A percentile compares a stretch with the other conserved stretches of the same genome.
Evolutionary conservation across 1,140 invertebrate species (phyloP).

Genomic region (Conopomorpha cramerella): DNA sequence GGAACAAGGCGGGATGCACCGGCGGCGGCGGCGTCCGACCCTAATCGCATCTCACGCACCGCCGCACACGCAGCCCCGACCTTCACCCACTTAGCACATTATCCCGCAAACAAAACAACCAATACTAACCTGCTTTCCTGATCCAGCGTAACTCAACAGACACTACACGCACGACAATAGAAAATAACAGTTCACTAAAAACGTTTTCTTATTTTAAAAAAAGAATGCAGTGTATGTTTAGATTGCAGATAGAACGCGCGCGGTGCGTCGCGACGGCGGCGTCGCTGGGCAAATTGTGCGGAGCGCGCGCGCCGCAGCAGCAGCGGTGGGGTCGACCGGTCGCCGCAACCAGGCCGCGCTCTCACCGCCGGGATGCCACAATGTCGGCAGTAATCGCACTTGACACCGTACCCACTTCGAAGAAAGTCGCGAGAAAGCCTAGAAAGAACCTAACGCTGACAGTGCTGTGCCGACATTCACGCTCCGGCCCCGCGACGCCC

Average conservation of each 20-base stretch:
- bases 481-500: slow-evolving; percentile 4
- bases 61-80: neutral
- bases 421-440: slow-evolving; percentile 38
- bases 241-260: slow-evolving; percentile 16
- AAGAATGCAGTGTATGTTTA: slow-evolving; percentile 2
- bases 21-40: no score
- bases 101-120: neutral
- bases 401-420: slow-evolving; percentile 46
- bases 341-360: slow-evolving; percentile 43
- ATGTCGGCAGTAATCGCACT: slow-evolving; percentile 42
- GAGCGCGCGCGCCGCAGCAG: slow-evolving; percentile 14
- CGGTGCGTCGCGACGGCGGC: slow-evolving; percentile 52
- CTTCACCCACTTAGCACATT: neutral
- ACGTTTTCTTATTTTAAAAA: no score
- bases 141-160: no score
- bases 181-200: no score
- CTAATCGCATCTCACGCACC: neutral
- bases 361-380: slow-evolving; percentile 40
- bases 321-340: slow-evolving; percentile 51
- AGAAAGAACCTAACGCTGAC: neutral
- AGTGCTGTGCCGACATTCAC: slow-evolving; percentile 11
- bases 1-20: neutral
- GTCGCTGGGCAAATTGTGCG: slow-evolving; percentile 27
- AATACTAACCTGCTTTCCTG: no score
- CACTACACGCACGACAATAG: no score